Conservation (phyloP, 2,797 vertebrate genomes). For the Melanotaenia nigrans region DNA sequence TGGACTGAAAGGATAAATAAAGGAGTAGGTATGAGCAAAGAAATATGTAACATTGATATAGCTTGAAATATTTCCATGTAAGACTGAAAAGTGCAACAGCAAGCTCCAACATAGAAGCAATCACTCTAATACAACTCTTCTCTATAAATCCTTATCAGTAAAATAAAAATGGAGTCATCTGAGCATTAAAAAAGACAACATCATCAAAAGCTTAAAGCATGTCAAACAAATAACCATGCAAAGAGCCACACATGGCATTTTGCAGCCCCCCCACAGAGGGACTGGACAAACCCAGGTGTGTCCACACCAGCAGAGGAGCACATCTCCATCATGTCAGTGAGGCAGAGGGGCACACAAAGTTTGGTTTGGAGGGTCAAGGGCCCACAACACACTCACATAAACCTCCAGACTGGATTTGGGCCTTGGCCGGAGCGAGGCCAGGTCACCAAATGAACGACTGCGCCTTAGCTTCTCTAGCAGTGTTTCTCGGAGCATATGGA, state of each 20-base stretch:
- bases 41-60: not conserved
- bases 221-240: slow-evolving; percentile 57
- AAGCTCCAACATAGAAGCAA: slow-evolving; percentile 12
- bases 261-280: slow-evolving; percentile 28
- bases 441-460: slow-evolving; percentile 95
- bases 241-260: slow-evolving; percentile 38
- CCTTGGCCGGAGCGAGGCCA: slow-evolving; percentile 92
- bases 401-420: slow-evolving; percentile 93
- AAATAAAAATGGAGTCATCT: slow-evolving; percentile 22
- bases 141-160: slow-evolving; percentile 6
- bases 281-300: slow-evolving; percentile 27
- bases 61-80: slow-evolving; percentile 6
- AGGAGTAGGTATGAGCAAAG: not conserved
- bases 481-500: slow-evolving; percentile 92
- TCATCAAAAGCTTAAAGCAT: slow-evolving; percentile 9
- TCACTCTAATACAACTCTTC: not conserved
- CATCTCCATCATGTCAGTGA: slow-evolving; percentile 21
- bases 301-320: slow-evolving; percentile 36
- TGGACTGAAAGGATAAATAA: slow-evolving; percentile 81
- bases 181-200: not conserved
- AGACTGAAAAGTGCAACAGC: slow-evolving; percentile 12
- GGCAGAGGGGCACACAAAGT: slow-evolving; percentile 48
- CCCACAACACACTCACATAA: slow-evolving; percentile 91
- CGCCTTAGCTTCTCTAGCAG: slow-evolving; percentile 96
- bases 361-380: slow-evolving; percentile 36